Percentiles rank a stretch among this genome's conserved stretches.
phyloP scores from a whole-genome alignment of 2,888 invertebrate species.

The Cosmia trapezina region DNA sequence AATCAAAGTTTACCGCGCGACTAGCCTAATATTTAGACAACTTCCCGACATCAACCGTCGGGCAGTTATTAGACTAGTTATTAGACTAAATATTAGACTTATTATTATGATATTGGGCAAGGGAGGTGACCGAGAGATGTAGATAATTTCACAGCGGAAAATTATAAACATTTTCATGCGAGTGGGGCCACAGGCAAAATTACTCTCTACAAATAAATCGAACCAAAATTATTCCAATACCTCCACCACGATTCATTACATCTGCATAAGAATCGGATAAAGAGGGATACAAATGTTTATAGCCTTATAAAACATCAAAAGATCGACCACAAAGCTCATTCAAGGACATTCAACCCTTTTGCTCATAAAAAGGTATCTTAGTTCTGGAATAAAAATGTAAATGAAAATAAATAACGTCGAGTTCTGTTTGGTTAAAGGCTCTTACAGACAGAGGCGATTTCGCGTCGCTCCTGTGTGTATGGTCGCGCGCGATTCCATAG shows the following conservation, averaged over 20 bases:
- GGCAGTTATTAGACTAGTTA: no score
- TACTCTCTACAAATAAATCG: conserved; percentile 4
- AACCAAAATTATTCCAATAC: conserved; percentile 2
- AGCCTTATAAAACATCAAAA: conserved; percentile 30
- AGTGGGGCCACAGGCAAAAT: not conserved
- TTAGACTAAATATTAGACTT: not conserved
- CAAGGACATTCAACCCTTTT: conserved; percentile 36
- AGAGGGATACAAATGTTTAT: conserved; percentile 35
- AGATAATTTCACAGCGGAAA: no score
- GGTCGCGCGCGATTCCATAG: no score
- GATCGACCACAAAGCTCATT: conserved; percentile 27
- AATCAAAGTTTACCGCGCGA: no score
- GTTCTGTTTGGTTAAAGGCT: conserved; percentile 19
- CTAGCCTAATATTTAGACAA: no score
- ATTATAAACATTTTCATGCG: no score
- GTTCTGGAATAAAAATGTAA: conserved; percentile 22
- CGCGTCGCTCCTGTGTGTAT: no score
- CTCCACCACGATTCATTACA: conserved; percentile 26
- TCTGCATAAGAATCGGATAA: conserved; percentile 50
- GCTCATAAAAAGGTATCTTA: conserved; percentile 31
- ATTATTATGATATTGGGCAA: not conserved
- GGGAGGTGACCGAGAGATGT: not conserved
- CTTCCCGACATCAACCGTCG: no score
- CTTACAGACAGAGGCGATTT: no score
- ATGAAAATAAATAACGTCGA: conserved; percentile 1